Evolutionary conservation across 2,797 vertebrate species (phyloP).

Genomic region (Liasis olivaceus): DNA sequence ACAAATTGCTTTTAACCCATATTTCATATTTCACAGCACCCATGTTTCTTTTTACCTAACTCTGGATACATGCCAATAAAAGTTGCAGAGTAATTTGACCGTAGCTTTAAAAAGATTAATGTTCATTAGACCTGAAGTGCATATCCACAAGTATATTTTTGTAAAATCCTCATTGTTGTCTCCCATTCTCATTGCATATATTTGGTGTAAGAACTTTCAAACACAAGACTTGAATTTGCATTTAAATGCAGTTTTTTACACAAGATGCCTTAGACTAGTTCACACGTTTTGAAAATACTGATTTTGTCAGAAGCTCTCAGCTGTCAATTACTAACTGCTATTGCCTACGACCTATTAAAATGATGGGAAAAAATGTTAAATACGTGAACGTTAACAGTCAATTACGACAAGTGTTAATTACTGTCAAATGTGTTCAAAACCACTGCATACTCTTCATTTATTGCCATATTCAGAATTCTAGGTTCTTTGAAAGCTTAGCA

Average conservation of each 20-base stretch:
- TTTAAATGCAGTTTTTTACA: background rate
- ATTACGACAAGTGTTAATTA: too few species aligned
- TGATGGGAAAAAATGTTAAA: background rate
- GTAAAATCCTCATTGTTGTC: background rate
- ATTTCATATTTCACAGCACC: conserved; percentile 39
- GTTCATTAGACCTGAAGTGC: background rate
- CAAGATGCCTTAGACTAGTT: background rate
- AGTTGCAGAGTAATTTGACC: conserved; percentile 15
- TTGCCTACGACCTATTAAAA: background rate
- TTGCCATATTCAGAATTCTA: background rate
- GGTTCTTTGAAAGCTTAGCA: background rate
- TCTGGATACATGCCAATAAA: conserved; percentile 2
- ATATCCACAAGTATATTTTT: background rate
- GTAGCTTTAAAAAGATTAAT: background rate
- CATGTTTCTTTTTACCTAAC: conserved; percentile 32
- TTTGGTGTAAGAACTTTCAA: background rate
- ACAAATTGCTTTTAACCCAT: conserved; percentile 57
- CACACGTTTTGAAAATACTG: background rate
- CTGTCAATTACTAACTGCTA: background rate
- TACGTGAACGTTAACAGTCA: background rate
- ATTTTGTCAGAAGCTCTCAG: background rate
- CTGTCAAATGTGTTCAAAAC: background rate
- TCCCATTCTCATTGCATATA: background rate
- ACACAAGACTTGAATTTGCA: background rate
- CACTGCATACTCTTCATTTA: background rate